Evolutionary conservation across 2,797 vertebrate genomes (phyloP), one percentile per base, ranked within the genome.

Genomic region (Sarcophilus harrisii): DNA sequence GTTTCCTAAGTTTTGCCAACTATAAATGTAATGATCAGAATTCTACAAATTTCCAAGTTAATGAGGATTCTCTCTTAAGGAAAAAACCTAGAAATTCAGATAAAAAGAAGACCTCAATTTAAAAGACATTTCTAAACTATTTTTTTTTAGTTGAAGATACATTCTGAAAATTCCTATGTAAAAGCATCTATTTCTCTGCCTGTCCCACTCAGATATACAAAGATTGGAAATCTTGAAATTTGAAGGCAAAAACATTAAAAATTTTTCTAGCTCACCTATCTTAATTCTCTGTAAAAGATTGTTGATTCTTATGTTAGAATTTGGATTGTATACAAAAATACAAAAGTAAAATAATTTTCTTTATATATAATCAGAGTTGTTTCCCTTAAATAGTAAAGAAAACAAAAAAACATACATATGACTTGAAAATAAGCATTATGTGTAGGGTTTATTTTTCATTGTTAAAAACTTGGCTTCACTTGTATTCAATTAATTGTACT

Each of bases 401-500:
- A 54, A 95, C 62, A 58, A 93, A 45, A 24, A 45, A 92, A 58
- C 28, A 93, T 12, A 52, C 89, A 93, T 81, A 73, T 93, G 90
- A 1, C 58, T 95, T 11, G 24, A 9, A 93, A 96, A 52, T 91
- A 91, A 91, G n/a, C 58, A 54, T 87, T 57, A 57, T 32, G 66
- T 90, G 12, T 11, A 32, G 14, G 10, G 57, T 58, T 2, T n/a
- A 2, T 92, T 5, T 93, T 89, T 73, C 91, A 91, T 52, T 21
- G 1, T 27, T 38, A 24, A 87, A 87, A 45, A 49, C 10, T 87
- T 87, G 91, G 30, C 90, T 94, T 92, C 27, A 94, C 95, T 98
- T 97, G 96, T 97, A 89, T 96, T 97, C 96, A 94, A 92, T 96
- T 90, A 94, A 92, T 96, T 90, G 66, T 57, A 60, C 95, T 93